These are phyloP conservation scores for Drosophila koepferae DNA, from an alignment of 2,888 invertebrate species.

Conservation along the genomic window DNA sequence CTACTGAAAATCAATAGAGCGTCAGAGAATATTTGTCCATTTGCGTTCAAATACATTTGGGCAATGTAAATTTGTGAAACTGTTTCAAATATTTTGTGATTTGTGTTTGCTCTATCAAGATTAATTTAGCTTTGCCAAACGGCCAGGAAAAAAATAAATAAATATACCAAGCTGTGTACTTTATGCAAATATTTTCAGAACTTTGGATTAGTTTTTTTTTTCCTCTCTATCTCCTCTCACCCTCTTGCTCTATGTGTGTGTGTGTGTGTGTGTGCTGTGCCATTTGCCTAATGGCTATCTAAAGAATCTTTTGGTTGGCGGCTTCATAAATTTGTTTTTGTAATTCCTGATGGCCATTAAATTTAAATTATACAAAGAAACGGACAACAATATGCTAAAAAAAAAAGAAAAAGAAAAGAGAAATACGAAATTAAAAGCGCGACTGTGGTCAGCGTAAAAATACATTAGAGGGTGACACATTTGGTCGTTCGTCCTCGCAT, in stretches of 20 bases:
- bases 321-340: slow-evolving; percentile 70
- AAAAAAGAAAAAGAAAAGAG: neutral
- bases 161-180: slow-evolving; percentile 36
- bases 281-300: slow-evolving; percentile 58
- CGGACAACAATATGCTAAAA: slow-evolving; percentile 36
- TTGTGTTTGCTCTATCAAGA: slow-evolving; percentile 25
- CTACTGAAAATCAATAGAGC: slow-evolving; percentile 1
- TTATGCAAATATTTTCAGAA: slow-evolving; percentile 71
- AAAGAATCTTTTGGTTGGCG: slow-evolving; percentile 15
- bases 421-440: slow-evolving; percentile 30
- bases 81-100: slow-evolving; percentile 22
- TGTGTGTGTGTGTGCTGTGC: slow-evolving; percentile 15
- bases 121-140: slow-evolving; percentile 34
- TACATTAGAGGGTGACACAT: slow-evolving; percentile 65
- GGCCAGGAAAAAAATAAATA: slow-evolving; percentile 10
- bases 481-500: slow-evolving; percentile 43
- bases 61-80: slow-evolving; percentile 37
- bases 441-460: slow-evolving; percentile 13
- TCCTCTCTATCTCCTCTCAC: neutral
- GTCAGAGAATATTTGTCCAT: slow-evolving; percentile 27
- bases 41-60: slow-evolving; percentile 13
- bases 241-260: neutral
- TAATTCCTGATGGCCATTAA: slow-evolving; percentile 81
- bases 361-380: slow-evolving; percentile 69
- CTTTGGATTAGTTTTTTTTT: slow-evolving; percentile 46